phyloP scores from a whole-genome alignment of 1,140 invertebrate species.

The Pectinophora gossypiella region DNA sequence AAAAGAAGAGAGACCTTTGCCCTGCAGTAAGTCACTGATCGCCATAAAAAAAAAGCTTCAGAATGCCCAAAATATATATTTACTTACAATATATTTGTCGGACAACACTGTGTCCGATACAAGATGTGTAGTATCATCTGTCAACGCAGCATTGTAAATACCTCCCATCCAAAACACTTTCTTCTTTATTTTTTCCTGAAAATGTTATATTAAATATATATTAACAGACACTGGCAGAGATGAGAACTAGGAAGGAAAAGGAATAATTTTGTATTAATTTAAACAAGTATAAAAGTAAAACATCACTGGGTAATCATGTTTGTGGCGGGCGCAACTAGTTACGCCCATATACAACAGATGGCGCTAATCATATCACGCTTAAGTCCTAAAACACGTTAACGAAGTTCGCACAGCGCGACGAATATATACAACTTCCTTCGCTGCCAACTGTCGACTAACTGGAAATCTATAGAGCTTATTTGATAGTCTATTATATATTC shows the following conservation, averaged over 20 bases:
- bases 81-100: constrained; percentile 83
- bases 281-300: background rate
- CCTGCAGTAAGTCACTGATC: no score
- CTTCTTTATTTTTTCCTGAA: constrained; percentile 80
- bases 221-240: background rate
- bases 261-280: background rate
- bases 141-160: constrained; percentile 82
- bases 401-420: no score
- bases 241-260: background rate
- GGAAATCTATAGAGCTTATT: no score
- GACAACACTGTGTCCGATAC: constrained; percentile 85
- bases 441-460: no score
- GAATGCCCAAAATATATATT: no score
- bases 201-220: constrained; percentile 11
- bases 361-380: no score
- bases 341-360: no score
- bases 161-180: constrained; percentile 91
- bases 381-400: no score
- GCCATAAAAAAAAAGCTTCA: no score
- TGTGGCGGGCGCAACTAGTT: background rate
- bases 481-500: no score
- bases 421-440: no score
- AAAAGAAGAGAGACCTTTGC: no score
- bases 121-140: constrained; percentile 87
- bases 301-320: background rate